These are phyloP conservation scores for Urophycis tenuis DNA, from an alignment of 2,797 vertebrate genomes.

Conservation along the genomic window DNA sequence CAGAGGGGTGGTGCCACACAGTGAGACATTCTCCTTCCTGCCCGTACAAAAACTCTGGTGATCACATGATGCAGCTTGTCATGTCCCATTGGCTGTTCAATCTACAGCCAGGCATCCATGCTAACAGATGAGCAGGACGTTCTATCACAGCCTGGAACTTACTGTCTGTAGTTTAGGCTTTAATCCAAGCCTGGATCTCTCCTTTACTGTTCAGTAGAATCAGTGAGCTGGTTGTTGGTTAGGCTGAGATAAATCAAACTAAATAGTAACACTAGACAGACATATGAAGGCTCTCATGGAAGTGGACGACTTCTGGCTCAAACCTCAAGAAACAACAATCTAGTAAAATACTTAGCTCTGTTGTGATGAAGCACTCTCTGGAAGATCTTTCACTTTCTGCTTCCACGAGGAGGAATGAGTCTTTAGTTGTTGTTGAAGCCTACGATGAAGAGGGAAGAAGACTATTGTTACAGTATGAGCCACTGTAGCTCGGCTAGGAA, in stretches of 20 bases:
- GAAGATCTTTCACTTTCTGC: background rate
- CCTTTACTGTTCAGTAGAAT: background rate
- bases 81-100: background rate
- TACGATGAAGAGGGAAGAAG: background rate
- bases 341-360: background rate
- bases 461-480: too few relatives aligned
- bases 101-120: background rate
- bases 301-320: background rate
- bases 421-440: background rate
- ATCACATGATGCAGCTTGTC: background rate
- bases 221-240: background rate
- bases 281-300: background rate
- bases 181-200: background rate
- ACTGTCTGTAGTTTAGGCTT: background rate
- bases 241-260: background rate
- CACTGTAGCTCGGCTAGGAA: too few relatives aligned
- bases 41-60: conserved; percentile 27
- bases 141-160: background rate
- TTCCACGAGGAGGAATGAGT: background rate
- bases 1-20: background rate
- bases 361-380: background rate
- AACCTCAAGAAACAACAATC: background rate
- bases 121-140: background rate
- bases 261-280: background rate
- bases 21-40: conserved; percentile 16